These are phyloP conservation scores for Pterophyllum scalare DNA, from an alignment of 2,113 vertebrate species.

Conservation along the genomic window DNA sequence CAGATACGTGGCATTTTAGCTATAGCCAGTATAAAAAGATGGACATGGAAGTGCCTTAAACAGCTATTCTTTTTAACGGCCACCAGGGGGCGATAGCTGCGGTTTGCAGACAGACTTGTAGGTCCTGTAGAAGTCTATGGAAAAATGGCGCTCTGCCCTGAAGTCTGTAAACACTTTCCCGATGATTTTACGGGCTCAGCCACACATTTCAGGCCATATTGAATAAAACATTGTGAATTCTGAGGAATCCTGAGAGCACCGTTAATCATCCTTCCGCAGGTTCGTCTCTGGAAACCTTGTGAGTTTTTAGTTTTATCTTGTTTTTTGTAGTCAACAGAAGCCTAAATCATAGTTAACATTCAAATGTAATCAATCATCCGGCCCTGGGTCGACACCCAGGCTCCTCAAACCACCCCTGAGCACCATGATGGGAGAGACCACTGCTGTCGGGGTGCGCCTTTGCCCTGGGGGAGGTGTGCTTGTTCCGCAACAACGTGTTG, in stretches of 20 bases:
- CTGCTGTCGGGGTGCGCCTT: not conserved
- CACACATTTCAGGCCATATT: not conserved
- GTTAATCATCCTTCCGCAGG: not conserved
- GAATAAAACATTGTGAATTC: not conserved
- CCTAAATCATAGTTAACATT: not conserved
- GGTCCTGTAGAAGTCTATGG: not conserved
- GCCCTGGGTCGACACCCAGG: not conserved
- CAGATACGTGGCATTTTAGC: too few species aligned
- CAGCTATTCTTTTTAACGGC: not conserved
- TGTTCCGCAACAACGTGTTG: not conserved
- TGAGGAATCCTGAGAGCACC: not conserved
- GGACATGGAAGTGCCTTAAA: not conserved
- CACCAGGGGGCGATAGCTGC: not conserved
- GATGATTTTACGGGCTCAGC: not conserved
- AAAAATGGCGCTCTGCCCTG: not conserved
- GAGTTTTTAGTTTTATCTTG: not conserved
- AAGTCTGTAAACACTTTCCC: not conserved
- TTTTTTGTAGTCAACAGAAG: not conserved
- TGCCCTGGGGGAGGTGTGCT: not conserved
- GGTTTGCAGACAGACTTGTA: not conserved
- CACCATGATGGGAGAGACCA: not conserved
- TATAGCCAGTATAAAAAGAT: too few species aligned
- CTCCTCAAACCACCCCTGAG: not conserved
- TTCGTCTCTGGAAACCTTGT: not conserved
- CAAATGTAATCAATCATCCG: not conserved